Evolutionary conservation across 2,888 invertebrate genomes (phyloP).

Genomic region (Syrista parreyssii): DNA sequence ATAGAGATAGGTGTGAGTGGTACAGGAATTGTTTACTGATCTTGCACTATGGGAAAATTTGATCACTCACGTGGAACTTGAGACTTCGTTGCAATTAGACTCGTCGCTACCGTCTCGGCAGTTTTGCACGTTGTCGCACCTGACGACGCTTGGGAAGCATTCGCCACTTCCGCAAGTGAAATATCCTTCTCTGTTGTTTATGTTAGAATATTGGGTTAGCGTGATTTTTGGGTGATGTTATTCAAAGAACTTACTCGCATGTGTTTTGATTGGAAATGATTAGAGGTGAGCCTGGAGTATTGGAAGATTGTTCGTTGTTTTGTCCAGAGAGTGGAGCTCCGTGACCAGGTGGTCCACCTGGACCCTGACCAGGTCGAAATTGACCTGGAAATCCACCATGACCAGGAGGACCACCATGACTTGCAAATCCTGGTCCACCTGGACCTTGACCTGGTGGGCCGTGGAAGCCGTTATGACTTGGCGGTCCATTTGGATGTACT

Average conservation of each 20-base stretch:
- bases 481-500: not conserved
- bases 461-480: not conserved
- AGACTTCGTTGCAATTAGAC: slow-evolving; percentile 10
- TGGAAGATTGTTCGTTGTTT: not conserved
- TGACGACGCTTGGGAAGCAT: slow-evolving; percentile 30
- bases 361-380: too few species aligned
- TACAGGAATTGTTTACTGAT: not conserved
- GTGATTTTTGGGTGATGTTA: not conserved
- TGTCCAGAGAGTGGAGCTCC: not conserved
- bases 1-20: not conserved
- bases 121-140: slow-evolving; percentile 32
- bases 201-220: not conserved
- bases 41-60: not conserved
- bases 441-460: too few species aligned
- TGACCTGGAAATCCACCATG: too few species aligned
- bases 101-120: slow-evolving; percentile 39
- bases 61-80: not conserved
- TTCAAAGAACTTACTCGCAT: not conserved
- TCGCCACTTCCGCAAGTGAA: slow-evolving; percentile 33
- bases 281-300: not conserved
- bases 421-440: too few species aligned
- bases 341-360: not conserved
- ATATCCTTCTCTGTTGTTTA: slow-evolving; percentile 28
- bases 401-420: too few species aligned
- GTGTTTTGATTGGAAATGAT: not conserved